Conservation (phyloP, 37 sponge, comb jelly and placozoan genomes). For the Beroe ovata region DNA sequence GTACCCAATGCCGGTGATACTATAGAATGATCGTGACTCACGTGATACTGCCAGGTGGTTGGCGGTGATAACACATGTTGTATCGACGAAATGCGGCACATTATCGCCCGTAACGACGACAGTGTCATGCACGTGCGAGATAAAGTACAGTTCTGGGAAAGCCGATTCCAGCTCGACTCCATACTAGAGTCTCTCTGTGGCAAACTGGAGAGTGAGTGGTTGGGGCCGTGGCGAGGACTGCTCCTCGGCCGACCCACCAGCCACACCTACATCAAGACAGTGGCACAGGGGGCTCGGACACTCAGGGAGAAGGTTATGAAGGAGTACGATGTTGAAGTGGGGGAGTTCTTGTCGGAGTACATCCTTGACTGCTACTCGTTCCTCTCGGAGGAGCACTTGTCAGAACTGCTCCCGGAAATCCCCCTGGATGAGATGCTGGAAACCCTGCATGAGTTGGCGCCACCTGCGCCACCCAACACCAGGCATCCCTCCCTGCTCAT, state of each 20-base stretch:
- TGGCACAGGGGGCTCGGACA: neutral
- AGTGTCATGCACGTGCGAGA: conserved; percentile 5
- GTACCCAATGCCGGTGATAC: no score
- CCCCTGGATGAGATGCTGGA: neutral
- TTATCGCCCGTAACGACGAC: conserved; percentile 12
- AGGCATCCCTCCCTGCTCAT: neutral
- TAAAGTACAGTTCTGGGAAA: conserved; percentile 47
- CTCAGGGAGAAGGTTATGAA: neutral
- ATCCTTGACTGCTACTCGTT: conserved; percentile 27
- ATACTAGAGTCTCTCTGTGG: neutral
- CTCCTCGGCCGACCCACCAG: neutral
- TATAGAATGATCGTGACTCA: no score
- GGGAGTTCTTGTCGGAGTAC: conserved; percentile 22
- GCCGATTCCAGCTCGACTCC: conserved; percentile 1
- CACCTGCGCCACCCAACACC: neutral
- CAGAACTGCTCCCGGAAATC: neutral
- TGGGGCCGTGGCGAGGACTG: conserved; percentile 53
- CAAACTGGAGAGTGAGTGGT: neutral
- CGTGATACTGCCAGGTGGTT: neutral
- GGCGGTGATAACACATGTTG: conserved; percentile 44
- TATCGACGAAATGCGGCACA: conserved; percentile 35
- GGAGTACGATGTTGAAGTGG: neutral
- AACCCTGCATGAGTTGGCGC: neutral
- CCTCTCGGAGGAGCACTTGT: conserved; percentile 12
- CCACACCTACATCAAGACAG: neutral